These are phyloP conservation scores for Cuniculus paca DNA, from an alignment of 2,797 vertebrate species.

Conservation along the genomic window DNA sequence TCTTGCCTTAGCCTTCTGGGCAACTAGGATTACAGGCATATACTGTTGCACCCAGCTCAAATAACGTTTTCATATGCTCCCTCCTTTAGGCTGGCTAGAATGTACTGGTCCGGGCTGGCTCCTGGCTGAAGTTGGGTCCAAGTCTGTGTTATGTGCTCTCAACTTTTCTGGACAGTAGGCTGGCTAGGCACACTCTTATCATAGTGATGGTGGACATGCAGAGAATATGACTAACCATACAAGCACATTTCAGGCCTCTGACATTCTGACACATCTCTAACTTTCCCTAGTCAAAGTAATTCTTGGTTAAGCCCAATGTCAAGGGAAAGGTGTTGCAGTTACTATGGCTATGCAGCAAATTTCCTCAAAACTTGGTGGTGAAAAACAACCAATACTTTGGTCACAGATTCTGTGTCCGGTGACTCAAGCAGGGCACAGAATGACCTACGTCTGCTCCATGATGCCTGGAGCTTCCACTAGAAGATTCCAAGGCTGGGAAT, in stretches of 20 bases:
- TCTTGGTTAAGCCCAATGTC: neutral
- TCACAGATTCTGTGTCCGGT: neutral
- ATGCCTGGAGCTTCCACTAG: neutral
- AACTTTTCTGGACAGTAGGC: neutral
- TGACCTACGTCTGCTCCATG: neutral
- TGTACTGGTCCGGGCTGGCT: neutral
- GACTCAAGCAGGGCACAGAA: neutral
- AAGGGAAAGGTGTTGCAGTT: neutral
- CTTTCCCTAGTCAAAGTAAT: slow-evolving; percentile 20
- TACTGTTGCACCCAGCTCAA: neutral
- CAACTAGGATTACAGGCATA: neutral
- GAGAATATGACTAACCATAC: neutral
- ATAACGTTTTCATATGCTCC: neutral
- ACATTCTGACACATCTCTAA: neutral
- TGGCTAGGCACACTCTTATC: neutral
- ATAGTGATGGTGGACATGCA: neutral
- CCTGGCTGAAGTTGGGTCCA: neutral
- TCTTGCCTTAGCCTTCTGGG: neutral
- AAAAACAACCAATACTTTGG: neutral
- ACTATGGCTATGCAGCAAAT: neutral
- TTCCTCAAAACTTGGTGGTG: neutral
- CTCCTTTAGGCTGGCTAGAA: neutral
- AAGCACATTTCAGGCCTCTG: neutral
- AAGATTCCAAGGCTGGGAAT: neutral
- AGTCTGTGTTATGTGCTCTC: neutral